These are phyloP conservation scores for Ptyas mucosa DNA, from an alignment of 2,113 vertebrate species.

Conservation along the genomic window DNA sequence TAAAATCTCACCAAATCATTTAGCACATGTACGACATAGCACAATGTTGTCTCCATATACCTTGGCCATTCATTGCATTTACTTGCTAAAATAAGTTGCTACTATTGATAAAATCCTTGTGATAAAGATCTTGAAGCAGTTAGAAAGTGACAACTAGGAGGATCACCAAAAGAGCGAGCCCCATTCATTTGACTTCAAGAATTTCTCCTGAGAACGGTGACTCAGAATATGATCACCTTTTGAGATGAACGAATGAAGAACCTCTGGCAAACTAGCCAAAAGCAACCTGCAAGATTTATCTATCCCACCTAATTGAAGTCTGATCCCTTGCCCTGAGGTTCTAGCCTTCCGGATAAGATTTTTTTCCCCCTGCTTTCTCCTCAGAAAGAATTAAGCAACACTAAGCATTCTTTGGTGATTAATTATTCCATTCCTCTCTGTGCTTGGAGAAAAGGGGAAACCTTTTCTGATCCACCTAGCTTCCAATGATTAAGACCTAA, in stretches of 20 bases:
- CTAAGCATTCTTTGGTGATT: neutral
- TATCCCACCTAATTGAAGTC: neutral
- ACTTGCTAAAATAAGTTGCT: neutral
- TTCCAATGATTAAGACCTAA: neutral
- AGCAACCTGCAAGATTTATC: neutral
- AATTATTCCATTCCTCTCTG: neutral
- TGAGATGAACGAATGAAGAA: neutral
- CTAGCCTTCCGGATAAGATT: neutral
- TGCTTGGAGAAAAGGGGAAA: neutral
- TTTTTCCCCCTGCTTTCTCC: neutral
- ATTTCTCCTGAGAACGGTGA: neutral
- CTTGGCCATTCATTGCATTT: neutral
- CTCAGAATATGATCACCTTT: neutral
- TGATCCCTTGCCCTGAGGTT: neutral
- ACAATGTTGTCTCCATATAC: neutral
- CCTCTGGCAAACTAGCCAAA: neutral
- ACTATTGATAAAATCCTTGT: neutral
- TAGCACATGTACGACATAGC: neutral
- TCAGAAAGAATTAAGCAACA: neutral
- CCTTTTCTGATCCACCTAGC: neutral
- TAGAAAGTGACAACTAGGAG: neutral
- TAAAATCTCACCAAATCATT: neutral
- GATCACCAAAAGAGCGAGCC: neutral
- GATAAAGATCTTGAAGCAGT: neutral
- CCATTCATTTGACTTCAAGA: neutral